Evolutionary conservation across 2,888 invertebrate species (phyloP), one percentile per base, ranked within the genome.

Genomic region (Pachliopta kotzebuea): DNA sequence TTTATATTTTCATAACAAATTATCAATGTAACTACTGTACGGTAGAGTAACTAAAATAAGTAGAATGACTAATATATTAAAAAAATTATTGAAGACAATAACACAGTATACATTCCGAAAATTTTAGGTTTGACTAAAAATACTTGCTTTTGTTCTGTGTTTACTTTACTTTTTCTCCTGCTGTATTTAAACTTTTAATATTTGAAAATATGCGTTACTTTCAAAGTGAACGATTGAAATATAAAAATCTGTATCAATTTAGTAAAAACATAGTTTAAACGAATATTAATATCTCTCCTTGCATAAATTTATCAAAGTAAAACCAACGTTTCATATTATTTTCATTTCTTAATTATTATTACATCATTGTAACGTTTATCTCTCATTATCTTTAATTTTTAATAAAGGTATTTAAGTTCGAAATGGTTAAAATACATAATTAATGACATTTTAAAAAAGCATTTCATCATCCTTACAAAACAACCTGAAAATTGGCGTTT

Each of bases 401-500:
- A 6, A 18, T 8, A 45, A 45, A 6, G 37, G 37, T 2, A 2
- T 45, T 45, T 45, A 11, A 45, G 45, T 45, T 45, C 3, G 4
- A 45, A 45, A n/a, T n/a, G 18, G 45, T 57, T 18, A 24, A 42
- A 20, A 21, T 45, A 24, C 42, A 45, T n/a, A 45, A 24, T 45
- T 23, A 23, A 23, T 17, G 14, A 23, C 23, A 21, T 21, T 37
- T 56, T 17, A 56, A 56, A 52, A 52, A 52, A 52, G 50, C 50
- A 21, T 52, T 52, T 21, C 50, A 52, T 52, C 50, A 52, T 52
- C 50, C 21, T 20, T 52, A 52, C 50, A 52, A 52, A 52, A 52
- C 20, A 53, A 62, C 50, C 62, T 57, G 52, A 56, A 50, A 62
- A 57, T 17, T 57, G 59, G 29, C 72, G 75, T 74, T 74, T 78